phyloP scores from a whole-genome alignment of 2,797 vertebrate species.

The Onychomys leucogaster region DNA sequence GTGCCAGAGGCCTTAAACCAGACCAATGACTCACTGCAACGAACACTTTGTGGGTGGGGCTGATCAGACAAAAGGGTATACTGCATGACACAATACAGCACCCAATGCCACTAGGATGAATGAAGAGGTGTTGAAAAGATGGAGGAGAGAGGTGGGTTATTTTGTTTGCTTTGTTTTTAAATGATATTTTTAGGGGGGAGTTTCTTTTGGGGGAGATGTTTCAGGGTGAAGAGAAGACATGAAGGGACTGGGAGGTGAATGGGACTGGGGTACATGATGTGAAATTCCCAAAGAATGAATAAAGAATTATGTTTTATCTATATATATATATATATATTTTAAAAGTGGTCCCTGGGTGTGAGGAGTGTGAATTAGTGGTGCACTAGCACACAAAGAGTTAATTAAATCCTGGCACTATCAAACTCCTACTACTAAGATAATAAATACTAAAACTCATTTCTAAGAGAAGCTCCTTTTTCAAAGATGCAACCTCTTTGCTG shows the following conservation, averaged over 20 bases:
- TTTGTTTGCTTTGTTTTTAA: background rate
- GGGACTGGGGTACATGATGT: background rate
- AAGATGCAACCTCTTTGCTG: background rate
- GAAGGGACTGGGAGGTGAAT: background rate
- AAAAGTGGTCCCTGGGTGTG: background rate
- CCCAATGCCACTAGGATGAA: background rate
- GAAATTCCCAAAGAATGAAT: background rate
- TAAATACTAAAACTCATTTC: slow-evolving; percentile 16
- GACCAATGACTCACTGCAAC: background rate
- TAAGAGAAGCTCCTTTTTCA: background rate
- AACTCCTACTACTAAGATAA: background rate
- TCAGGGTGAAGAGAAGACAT: background rate
- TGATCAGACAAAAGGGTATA: background rate
- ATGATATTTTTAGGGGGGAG: background rate
- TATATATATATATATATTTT: too few relatives aligned
- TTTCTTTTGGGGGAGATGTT: background rate
- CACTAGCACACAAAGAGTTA: background rate
- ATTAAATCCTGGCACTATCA: background rate
- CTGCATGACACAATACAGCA: fast-evolving
- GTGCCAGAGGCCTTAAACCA: background rate
- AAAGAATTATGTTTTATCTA: background rate
- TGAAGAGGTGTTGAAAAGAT: background rate
- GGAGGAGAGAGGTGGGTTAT: background rate
- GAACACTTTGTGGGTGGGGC: background rate
- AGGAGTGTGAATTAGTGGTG: background rate